A percentile compares a stretch with the other conserved stretches of the same genome.
Evolutionary conservation across 2,797 vertebrate species (phyloP).

Genomic region (Hippopotamyrus pictus): DNA sequence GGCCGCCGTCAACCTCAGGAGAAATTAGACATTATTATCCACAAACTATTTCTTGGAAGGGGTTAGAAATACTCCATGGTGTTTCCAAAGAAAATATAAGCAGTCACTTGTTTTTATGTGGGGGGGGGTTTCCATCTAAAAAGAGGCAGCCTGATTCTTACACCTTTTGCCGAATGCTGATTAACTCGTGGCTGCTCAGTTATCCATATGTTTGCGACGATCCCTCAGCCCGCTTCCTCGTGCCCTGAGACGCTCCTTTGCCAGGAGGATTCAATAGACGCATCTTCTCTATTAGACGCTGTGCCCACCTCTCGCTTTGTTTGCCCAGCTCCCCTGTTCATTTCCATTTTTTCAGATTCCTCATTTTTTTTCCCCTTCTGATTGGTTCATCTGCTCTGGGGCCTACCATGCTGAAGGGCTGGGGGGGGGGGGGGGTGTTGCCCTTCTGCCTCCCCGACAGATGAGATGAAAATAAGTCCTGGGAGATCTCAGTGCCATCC

Average conservation of each 20-base stretch:
- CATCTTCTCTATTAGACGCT: constrained; percentile 22
- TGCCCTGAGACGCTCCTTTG: not conserved
- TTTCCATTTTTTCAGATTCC: constrained; percentile 27
- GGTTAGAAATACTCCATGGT: not conserved
- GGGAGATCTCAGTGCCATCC: constrained; percentile 32
- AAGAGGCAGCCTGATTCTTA: not conserved
- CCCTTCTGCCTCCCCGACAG: constrained; percentile 19
- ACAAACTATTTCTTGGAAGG: not conserved
- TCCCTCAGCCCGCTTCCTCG: not conserved
- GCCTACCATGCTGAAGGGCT: not conserved
- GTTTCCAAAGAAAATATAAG: not conserved
- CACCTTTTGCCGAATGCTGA: constrained; percentile 5
- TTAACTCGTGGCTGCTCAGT: not conserved
- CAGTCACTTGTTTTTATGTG: not conserved
- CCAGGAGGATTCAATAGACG: constrained; percentile 22
- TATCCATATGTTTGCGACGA: constrained; percentile 13
- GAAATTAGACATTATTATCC: constrained; percentile 16
- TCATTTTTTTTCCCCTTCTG: constrained; percentile 14
- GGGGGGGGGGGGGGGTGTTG: not conserved
- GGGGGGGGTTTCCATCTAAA: not conserved
- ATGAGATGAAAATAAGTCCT: constrained; percentile 1
- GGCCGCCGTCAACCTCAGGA: not conserved
- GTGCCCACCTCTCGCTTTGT: constrained; percentile 30
- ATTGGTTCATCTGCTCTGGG: constrained; percentile 24
- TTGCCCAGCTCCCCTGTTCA: constrained; percentile 23